Evolutionary conservation across 1,140 invertebrate genomes (phyloP).

Genomic region (Prorops nasuta): DNA sequence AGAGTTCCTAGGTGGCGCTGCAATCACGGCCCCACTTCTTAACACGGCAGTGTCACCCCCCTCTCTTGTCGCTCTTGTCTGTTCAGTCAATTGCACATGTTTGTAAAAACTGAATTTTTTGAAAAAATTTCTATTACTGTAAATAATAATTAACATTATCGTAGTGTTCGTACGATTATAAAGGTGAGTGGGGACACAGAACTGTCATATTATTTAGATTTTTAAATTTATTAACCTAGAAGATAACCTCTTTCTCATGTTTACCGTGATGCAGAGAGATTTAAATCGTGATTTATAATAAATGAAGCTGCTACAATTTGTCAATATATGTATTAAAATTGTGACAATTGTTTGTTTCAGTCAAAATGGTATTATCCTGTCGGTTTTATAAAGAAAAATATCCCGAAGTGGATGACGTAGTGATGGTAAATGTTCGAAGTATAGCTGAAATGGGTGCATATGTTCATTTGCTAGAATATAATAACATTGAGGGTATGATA

Average conservation of each 20-base stretch:
- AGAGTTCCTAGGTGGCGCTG: no score
- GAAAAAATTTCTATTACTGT: constrained; percentile 16
- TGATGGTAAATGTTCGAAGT: constrained; percentile 98
- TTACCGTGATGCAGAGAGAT: no score
- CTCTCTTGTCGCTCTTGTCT: no score
- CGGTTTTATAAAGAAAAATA: constrained; percentile 97
- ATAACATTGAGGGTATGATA: constrained; percentile 98
- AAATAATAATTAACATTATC: constrained; percentile 10
- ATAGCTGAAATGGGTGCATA: constrained; percentile 99
- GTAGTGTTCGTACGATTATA: constrained; percentile 12
- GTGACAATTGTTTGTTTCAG: constrained; percentile 25
- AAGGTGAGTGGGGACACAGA: constrained; percentile 9
- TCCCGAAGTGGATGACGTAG: constrained; percentile 98
- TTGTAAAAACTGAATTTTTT: no score
- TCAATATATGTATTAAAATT: no score
- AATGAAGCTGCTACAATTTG: no score
- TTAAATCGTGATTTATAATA: no score
- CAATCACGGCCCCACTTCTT: no score
- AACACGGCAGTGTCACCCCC: no score
- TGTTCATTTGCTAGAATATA: constrained; percentile 96
- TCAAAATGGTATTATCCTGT: constrained; percentile 91
- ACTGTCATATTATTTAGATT: constrained; percentile 5
- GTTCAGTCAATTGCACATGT: no score
- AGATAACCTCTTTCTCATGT: no score
- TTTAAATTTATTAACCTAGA: constrained; percentile 25